A percentile compares a stretch with the other conserved stretches of the same genome.
phyloP scores from a whole-genome alignment of 1,140 invertebrate genomes.

The Danaus plexippus region DNA sequence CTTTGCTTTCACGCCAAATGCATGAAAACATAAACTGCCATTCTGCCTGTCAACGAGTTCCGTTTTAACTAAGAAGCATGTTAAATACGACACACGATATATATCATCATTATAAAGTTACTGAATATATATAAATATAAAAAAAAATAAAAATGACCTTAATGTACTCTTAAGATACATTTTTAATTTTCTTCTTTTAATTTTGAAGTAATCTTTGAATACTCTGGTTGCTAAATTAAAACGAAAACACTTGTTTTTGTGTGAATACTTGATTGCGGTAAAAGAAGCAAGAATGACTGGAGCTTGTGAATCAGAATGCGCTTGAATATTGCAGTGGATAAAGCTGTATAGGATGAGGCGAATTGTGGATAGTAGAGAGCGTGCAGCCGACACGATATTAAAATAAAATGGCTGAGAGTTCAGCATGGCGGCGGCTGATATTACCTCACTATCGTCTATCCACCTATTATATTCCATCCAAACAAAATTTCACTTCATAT shows the following conservation, averaged over 20 bases:
- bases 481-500: constrained; percentile 34
- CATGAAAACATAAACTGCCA: constrained; percentile 57
- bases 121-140: too few relatives aligned
- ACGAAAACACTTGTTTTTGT: constrained; percentile 41
- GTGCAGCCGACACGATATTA: constrained; percentile 55
- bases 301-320: constrained; percentile 55
- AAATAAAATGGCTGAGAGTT: constrained; percentile 45
- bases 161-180: too few relatives aligned
- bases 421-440: constrained; percentile 27
- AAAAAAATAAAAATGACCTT: too few relatives aligned
- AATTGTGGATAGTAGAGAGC: constrained; percentile 42
- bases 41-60: constrained; percentile 42
- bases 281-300: constrained; percentile 41
- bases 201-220: constrained; percentile 9
- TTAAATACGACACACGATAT: too few relatives aligned
- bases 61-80: too few relatives aligned
- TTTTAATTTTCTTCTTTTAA: constrained; percentile 5
- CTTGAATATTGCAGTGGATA: constrained; percentile 44
- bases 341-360: constrained; percentile 32
- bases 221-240: constrained; percentile 27
- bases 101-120: too few relatives aligned
- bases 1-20: constrained; percentile 50
- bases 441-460: constrained; percentile 37
- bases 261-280: constrained; percentile 44
- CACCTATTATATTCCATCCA: constrained; percentile 29